Conservation (phyloP, 2,888 invertebrate species). For the Pecten maximus region DNA sequence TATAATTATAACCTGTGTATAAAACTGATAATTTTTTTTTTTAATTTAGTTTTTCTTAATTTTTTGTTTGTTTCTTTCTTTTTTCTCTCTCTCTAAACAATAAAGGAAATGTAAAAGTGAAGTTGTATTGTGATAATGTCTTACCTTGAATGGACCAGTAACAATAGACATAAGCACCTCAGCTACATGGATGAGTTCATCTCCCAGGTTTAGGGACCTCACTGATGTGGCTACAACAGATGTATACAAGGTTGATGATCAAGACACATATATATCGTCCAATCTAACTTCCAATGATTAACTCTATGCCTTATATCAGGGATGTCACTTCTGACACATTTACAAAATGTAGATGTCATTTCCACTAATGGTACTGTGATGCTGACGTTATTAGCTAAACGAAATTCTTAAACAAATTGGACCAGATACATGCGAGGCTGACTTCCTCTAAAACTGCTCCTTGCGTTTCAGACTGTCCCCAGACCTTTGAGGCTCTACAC, state of each 20-base stretch:
- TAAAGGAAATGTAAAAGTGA: neutral
- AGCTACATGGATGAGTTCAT: slow-evolving; percentile 78
- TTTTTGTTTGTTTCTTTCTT: neutral
- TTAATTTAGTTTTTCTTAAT: too few relatives aligned
- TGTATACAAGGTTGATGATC: neutral
- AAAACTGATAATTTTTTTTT: too few relatives aligned
- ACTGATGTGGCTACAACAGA: slow-evolving; percentile 62
- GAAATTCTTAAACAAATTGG: too few relatives aligned
- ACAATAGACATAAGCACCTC: slow-evolving; percentile 78
- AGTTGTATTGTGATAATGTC: slow-evolving; percentile 38
- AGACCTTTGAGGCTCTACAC: neutral
- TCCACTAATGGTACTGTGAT: too few relatives aligned
- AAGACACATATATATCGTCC: neutral
- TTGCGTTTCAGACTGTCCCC: too few relatives aligned
- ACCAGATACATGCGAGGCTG: too few relatives aligned
- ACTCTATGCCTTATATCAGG: neutral
- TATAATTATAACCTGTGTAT: too few relatives aligned
- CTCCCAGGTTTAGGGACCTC: slow-evolving; percentile 66
- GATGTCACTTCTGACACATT: too few relatives aligned
- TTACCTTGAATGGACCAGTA: slow-evolving; percentile 75
- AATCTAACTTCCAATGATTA: neutral
- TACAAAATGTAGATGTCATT: too few relatives aligned
- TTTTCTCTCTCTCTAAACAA: neutral
- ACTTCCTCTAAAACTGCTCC: too few relatives aligned
- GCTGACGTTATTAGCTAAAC: too few relatives aligned